These are phyloP conservation scores for Noctua pronuba DNA, from an alignment of 2,888 invertebrate species.

Conservation along the genomic window DNA sequence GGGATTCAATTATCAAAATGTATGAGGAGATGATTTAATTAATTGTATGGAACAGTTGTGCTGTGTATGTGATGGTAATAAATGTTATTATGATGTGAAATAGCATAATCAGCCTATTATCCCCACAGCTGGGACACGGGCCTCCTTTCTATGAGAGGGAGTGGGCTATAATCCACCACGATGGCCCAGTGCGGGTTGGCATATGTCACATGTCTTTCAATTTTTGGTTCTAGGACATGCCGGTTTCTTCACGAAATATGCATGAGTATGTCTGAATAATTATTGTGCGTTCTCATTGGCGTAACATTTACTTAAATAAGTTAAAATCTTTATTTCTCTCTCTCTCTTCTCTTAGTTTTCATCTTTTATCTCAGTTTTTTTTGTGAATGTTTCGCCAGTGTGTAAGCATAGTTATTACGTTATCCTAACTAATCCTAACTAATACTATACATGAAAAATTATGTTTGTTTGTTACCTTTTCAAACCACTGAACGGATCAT, in stretches of 20 bases:
- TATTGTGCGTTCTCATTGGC: too few relatives aligned
- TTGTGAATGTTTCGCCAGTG: neutral
- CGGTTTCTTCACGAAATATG: neutral
- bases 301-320: too few relatives aligned
- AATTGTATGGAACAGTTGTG: constrained; percentile 2
- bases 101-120: neutral
- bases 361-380: neutral
- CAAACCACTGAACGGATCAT: too few relatives aligned
- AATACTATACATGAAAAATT: too few relatives aligned
- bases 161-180: neutral
- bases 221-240: neutral
- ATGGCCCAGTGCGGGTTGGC: neutral
- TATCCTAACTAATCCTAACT: too few relatives aligned
- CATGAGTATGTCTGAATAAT: neutral
- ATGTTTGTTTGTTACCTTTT: too few relatives aligned
- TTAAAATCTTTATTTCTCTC: too few relatives aligned
- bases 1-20: constrained; percentile 45
- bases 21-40: constrained; percentile 24
- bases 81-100: neutral
- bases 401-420: neutral
- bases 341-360: neutral
- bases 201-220: neutral
- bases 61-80: neutral
- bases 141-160: neutral
- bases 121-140: neutral